Evolutionary conservation across 2,888 invertebrate species (phyloP).

Genomic region (Phengaris alcon): DNA sequence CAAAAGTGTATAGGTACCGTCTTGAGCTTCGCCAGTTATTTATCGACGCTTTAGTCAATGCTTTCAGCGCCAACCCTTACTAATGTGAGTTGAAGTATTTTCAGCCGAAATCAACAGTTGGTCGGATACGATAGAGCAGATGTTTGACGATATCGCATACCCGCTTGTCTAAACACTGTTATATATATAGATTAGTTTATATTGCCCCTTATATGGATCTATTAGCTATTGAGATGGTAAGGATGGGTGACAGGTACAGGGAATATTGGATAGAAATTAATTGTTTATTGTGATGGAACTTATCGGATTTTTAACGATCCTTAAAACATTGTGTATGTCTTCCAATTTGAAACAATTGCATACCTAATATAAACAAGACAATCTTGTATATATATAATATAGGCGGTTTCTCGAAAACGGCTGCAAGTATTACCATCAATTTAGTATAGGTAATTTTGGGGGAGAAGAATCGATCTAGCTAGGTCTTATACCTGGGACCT

Average conservation of each 20-base stretch:
- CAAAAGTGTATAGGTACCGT: constrained; percentile 14
- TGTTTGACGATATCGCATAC: constrained; percentile 35
- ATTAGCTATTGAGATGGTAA: constrained; percentile 15
- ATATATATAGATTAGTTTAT: constrained; percentile 33
- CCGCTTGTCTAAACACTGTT: constrained; percentile 40
- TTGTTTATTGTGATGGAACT: too few relatives aligned
- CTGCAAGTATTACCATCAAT: too few relatives aligned
- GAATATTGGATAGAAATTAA: background rate
- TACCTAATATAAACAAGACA: too few relatives aligned
- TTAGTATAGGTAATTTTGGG: too few relatives aligned
- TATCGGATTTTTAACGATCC: too few relatives aligned
- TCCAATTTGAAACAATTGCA: too few relatives aligned
- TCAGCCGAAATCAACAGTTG: constrained; percentile 39
- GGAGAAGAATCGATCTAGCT: too few relatives aligned
- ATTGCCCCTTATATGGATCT: constrained; percentile 18
- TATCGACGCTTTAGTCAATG: constrained; percentile 26
- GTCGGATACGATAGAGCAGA: constrained; percentile 36
- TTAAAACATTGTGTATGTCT: too few relatives aligned
- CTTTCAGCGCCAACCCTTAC: constrained; percentile 32
- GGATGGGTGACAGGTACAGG: background rate
- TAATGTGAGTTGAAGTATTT: constrained; percentile 35
- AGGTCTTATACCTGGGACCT: too few relatives aligned
- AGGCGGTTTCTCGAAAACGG: too few relatives aligned
- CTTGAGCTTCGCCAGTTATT: constrained; percentile 20
- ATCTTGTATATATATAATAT: too few relatives aligned